Base-by-base conservation (phyloP, 2,888 invertebrate species). In the Lissonota sp. region DNA sequence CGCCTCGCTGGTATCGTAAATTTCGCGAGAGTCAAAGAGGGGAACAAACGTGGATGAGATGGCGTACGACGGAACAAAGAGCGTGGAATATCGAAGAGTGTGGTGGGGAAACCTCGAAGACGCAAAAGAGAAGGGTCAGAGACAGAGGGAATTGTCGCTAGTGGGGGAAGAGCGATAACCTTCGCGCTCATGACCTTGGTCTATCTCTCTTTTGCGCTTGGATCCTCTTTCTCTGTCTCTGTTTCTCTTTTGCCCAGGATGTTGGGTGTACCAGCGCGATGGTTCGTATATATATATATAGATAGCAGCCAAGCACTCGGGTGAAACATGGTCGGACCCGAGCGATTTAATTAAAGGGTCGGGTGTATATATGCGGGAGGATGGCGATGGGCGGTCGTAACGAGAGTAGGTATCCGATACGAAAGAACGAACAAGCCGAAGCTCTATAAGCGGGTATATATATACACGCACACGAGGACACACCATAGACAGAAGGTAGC, bases 181-280 rank as follows among this genome's bases (percentile, higher is more conserved):
- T 90, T 90, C 89, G 86, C 84, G 86, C 86, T 87, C 86, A 84
- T 88, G 90, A 90, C 91, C 91, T 90, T 91, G 91, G 87, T 84
- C 83, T 86, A 84, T 84, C 85, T 79, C 84, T 84, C 66, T 83
- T 76, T 66, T 55, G 51, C 26, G 26, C 26, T 26, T 26, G 1
- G 16, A 12, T 49, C 88, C 88, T 88, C 89, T 88, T 84, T 78
- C 74, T 82, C 80, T 71, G 80, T 62, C 80, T 84, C 66, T 84
- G 76, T 72, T 67, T 63, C 42, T 64, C 57, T 82, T 69, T 79
- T 74, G 83, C 80, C 80, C 73, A 82, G 83, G 77, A 79, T 81
- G 76, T 79, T 77, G 71, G 73, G 67, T 53, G 57, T 71, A 73
- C 66, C 58, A 58, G 79, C 44, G 71, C n/a, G n/a, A n/a, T n/a